Percentiles rank a stretch among this genome's conserved stretches.
Evolutionary conservation across 2,888 invertebrate species (phyloP).

Genomic region (Drosophila anomelani): DNA sequence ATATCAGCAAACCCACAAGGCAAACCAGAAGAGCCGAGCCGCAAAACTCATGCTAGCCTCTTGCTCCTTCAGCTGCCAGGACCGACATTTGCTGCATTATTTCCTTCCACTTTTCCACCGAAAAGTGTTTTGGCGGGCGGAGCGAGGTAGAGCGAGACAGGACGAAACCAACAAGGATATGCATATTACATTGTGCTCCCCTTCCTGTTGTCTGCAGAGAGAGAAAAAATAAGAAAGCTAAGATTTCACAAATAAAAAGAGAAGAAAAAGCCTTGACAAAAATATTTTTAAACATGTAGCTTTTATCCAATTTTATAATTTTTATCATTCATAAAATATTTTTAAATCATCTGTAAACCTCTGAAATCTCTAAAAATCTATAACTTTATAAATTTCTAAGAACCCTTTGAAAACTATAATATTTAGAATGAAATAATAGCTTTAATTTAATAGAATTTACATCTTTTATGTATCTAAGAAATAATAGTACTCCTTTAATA

Average conservation of each 20-base stretch:
- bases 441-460: too few species aligned
- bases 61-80: constrained; percentile 28
- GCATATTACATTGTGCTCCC: constrained; percentile 71
- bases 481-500: neutral
- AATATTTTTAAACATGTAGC: neutral
- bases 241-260: neutral
- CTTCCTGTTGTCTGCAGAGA: constrained; percentile 45
- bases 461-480: neutral
- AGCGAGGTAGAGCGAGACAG: constrained; percentile 32
- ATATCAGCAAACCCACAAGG: constrained; percentile 29
- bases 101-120: constrained; percentile 68
- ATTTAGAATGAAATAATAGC: too few species aligned
- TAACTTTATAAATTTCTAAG: too few species aligned
- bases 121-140: constrained; percentile 62
- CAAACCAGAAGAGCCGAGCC: constrained; percentile 27
- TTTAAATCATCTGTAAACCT: too few species aligned
- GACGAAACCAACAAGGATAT: constrained; percentile 58
- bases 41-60: constrained; percentile 18
- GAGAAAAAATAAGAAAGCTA: neutral
- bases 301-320: too few species aligned
- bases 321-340: too few species aligned
- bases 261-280: neutral
- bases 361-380: too few species aligned
- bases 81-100: constrained; percentile 75
- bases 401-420: too few species aligned